These are phyloP conservation scores for Misgurnus anguillicaudatus DNA, from an alignment of 2,113 vertebrate genomes.

Conservation along the genomic window DNA sequence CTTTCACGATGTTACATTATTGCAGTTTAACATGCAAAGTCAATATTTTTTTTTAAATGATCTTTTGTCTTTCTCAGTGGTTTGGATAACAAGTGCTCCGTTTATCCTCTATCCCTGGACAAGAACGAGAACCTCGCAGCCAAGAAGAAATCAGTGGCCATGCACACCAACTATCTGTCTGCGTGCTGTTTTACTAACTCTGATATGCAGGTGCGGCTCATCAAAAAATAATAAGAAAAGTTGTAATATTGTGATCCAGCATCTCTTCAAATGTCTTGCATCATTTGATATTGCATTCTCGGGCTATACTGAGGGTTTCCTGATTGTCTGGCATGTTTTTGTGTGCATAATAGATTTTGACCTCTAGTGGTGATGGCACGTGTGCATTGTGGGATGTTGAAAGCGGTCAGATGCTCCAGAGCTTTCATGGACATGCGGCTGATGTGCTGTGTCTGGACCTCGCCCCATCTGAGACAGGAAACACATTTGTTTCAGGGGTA, in stretches of 20 bases:
- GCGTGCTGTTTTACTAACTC: slow-evolving; percentile 99
- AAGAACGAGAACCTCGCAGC: slow-evolving; percentile 98
- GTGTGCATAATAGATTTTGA: slow-evolving; percentile 83
- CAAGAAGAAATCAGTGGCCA: slow-evolving; percentile 98
- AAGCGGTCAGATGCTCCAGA: slow-evolving; percentile 96
- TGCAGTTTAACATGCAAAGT: too few relatives aligned
- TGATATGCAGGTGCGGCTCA: slow-evolving; percentile 89
- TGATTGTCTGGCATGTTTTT: neutral
- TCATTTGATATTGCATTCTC: neutral
- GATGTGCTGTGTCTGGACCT: slow-evolving; percentile 95
- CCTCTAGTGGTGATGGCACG: slow-evolving; percentile 94
- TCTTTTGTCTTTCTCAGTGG: slow-evolving; percentile 72
- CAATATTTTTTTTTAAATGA: neutral
- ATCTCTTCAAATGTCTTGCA: neutral
- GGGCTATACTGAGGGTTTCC: neutral
- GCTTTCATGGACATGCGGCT: slow-evolving; percentile 97
- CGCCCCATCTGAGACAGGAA: slow-evolving; percentile 95
- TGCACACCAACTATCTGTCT: slow-evolving; percentile 99
- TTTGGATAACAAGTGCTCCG: slow-evolving; percentile 98
- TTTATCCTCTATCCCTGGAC: slow-evolving; percentile 97
- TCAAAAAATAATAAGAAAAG: too few relatives aligned
- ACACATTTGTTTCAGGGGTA: slow-evolving; percentile 98
- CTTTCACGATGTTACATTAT: too few relatives aligned
- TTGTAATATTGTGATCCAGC: too few relatives aligned
- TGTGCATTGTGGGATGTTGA: slow-evolving; percentile 99